Evolutionary conservation across 2,888 invertebrate genomes (phyloP).

Genomic region (Argyra leucocephala): DNA sequence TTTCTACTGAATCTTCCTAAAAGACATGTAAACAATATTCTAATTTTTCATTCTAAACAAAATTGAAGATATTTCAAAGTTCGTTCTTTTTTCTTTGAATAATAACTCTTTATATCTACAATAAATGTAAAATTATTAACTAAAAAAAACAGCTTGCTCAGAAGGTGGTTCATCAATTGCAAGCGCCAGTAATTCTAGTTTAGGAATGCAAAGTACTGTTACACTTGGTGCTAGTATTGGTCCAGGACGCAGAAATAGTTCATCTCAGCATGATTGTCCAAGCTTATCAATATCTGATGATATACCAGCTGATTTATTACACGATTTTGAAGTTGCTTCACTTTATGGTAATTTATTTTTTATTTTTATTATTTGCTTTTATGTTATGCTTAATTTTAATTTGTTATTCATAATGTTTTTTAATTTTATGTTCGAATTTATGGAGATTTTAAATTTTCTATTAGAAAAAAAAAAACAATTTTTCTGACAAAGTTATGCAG

Average conservation of each 20-base stretch:
- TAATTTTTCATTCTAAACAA: background rate
- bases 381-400: slow-evolving; percentile 20
- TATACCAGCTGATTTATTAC: slow-evolving; percentile 41
- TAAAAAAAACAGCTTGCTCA: slow-evolving; percentile 36
- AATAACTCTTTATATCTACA: slow-evolving; percentile 16
- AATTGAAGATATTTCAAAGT: background rate
- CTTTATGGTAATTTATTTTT: slow-evolving; percentile 41
- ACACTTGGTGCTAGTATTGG: slow-evolving; percentile 30
- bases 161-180: slow-evolving; percentile 43
- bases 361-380: slow-evolving; percentile 17
- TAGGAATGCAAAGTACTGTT: slow-evolving; percentile 38
- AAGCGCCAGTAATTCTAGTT: slow-evolving; percentile 40
- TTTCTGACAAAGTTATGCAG: background rate
- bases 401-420: slow-evolving; percentile 18
- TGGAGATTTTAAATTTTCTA: slow-evolving; percentile 12
- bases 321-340: slow-evolving; percentile 40
- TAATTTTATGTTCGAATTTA: slow-evolving; percentile 13
- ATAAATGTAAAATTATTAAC: slow-evolving; percentile 15
- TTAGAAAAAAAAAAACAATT: background rate
- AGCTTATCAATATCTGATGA: slow-evolving; percentile 44
- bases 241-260: slow-evolving; percentile 36
- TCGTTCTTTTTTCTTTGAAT: background rate
- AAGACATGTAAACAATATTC: background rate
- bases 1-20: slow-evolving; percentile 16
- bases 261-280: slow-evolving; percentile 45